Base-by-base conservation (phyloP, 2,797 vertebrate species). In the Periophthalmus magnuspinnatus region DNA sequence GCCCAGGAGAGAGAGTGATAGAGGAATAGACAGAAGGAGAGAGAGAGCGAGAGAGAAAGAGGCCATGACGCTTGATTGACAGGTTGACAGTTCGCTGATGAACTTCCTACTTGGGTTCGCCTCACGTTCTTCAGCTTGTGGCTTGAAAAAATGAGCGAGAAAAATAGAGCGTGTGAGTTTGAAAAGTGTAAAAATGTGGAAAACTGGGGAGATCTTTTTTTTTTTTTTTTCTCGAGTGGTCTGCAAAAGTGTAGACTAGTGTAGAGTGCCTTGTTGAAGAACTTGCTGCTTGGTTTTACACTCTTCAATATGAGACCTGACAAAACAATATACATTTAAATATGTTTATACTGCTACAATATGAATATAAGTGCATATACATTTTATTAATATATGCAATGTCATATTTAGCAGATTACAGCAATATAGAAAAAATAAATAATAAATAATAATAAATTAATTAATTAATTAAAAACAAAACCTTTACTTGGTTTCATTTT, bases 31-130 rank as follows among this genome's bases (percentile, higher is more conserved):
- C 14, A 33, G 28, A 17, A 3, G 11, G 56, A n/a, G 24, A 2
- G 14, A 7, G 1, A 21, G 2, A 11, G 21, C 14, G 52, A 11
- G 52, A 50, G 47, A 13, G 21, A 5, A 5, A 17, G 56, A 74
- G 50, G 7, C 10, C 21, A n/a, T 56, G 17, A n/a, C 48, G 60
- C 19, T 33, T 58, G 41, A 52, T 50, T 41, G 47, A 45, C 74
- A 67, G 54, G 48, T 34, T 36, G 68, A 67, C 21, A 41, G 28
- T 59, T 71, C 24, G 34, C 52, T 68, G 74, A 68, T 65, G 50
- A 55, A 73, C 50, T 70, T 48, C 24, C 19, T 19, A 6, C 71
- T 68, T 34, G 63, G 67, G 72, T 75, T 63, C 33, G 55, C 32
- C 57, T 52, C 0, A 57, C 2, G 57, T 68, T 33, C 48, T 66